phyloP scores from a whole-genome alignment of 1,140 invertebrate genomes.

The Pseudomyrmex gracilis region DNA sequence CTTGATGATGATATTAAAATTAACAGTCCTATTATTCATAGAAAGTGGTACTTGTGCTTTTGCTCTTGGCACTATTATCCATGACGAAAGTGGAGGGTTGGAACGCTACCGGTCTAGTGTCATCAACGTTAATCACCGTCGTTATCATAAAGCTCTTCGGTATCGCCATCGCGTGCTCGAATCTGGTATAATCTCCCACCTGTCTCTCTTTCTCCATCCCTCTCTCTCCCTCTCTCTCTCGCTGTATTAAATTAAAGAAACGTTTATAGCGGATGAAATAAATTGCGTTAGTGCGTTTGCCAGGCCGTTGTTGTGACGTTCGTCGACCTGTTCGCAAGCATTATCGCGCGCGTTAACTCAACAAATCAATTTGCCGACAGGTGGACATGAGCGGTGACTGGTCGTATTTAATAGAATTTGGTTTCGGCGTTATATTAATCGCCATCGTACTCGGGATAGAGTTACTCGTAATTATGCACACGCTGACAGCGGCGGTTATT shows the following conservation, averaged over 20 bases:
- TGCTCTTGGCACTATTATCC: constrained; percentile 37
- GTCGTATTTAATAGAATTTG: constrained; percentile 63
- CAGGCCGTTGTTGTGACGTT: constrained; percentile 6
- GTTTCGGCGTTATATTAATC: constrained; percentile 58
- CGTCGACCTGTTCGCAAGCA: constrained; percentile 22
- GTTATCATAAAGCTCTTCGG: constrained; percentile 46
- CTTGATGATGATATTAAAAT: constrained; percentile 2
- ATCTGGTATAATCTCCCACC: constrained; percentile 26
- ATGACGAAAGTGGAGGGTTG: constrained; percentile 41
- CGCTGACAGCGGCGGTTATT: constrained; percentile 6
- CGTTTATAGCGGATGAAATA: constrained; percentile 17
- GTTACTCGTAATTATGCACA: constrained; percentile 39
- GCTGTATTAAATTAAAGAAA: constrained; percentile 39
- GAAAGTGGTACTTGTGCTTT: constrained; percentile 48
- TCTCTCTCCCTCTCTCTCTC: neutral
- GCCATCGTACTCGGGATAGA: constrained; percentile 27
- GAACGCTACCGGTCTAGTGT: constrained; percentile 29
- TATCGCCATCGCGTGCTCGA: constrained; percentile 32
- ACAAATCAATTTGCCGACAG: constrained; percentile 57
- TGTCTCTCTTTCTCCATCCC: neutral
- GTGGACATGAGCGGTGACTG: constrained; percentile 64
- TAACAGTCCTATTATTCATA: constrained; percentile 39
- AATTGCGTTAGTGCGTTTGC: constrained; percentile 23
- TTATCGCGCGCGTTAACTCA: constrained; percentile 32
- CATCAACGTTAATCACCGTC: constrained; percentile 40